Base-by-base conservation (phyloP, 2,888 invertebrate species). In the Hyposoter dolosus region DNA sequence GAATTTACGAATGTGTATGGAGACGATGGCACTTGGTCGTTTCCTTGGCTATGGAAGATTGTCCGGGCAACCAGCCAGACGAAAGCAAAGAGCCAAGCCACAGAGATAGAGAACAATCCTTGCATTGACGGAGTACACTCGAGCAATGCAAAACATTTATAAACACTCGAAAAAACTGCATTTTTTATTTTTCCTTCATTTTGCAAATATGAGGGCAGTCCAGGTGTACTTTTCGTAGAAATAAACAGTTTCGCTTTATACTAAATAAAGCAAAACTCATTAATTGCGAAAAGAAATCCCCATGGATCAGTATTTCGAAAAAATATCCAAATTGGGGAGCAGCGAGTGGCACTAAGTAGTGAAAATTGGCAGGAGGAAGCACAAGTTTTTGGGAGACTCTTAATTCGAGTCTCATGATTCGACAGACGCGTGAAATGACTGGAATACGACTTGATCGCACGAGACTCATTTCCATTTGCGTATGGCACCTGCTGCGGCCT, bases 1-100 rank as follows among this genome's bases (percentile, higher is more conserved):
- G 23, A 17, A 10, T 28, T 15, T n/a, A 23, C 43, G 17, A 17
- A 17, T 65, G n/a, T 72, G 15, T 23, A n/a, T 35, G 72, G 35
- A 28, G 35, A 63, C 83, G 85, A 88, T 88, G 84, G 86, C 84
- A 85, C 85, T 80, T 85, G 86, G 65, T 75, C 65, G 72, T 78
- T 53, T 53, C 23, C 50, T 60, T 66, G 65, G 43, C 40, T 50
- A 66, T 53, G 56, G 77, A 43, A 86, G 45, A 83, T 85, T 83
- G 77, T 85, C 76, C 82, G 82, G 72, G 76, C 84, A 84, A 80
- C 63, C 78, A 50, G 82, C 68, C 84, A 65, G 78, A 43, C 45
- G 40, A 66, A 28, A 66, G 9, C 4, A 50, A 43, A 45, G 50
- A 69, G 69, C 28, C 63, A 56, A 19, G 35, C 65, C 71, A 40